These are phyloP conservation scores for Cichladusa arquata DNA, from an alignment of 2,113 vertebrate species.

Conservation along the genomic window DNA sequence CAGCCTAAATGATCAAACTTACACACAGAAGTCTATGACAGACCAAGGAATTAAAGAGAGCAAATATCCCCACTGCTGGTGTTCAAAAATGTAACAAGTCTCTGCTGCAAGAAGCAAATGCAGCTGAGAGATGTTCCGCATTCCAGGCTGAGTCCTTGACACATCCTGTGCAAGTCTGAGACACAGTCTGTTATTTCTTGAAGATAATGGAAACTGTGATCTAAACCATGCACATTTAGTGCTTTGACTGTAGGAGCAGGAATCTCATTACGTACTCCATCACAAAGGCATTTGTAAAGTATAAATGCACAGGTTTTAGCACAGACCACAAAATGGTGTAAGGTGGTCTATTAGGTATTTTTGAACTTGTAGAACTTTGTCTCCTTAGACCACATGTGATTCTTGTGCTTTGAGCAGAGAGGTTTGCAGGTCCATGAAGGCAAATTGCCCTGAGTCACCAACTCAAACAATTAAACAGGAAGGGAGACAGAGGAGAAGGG, in stretches of 20 bases:
- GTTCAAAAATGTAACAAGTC: neutral
- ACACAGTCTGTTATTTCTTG: neutral
- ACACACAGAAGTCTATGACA: neutral
- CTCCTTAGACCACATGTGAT: neutral
- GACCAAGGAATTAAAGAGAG: neutral
- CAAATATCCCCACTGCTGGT: neutral
- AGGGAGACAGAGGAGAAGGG: neutral
- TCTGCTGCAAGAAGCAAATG: neutral
- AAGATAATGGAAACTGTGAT: neutral
- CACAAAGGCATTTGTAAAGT: neutral
- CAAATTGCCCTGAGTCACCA: neutral
- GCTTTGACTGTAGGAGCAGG: neutral
- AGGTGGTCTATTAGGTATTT: neutral
- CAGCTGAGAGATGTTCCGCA: neutral
- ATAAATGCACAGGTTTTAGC: neutral
- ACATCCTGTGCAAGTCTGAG: neutral
- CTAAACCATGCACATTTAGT: fast-evolving
- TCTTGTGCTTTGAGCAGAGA: neutral
- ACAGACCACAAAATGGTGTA: neutral
- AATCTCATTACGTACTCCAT: neutral
- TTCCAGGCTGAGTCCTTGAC: neutral
- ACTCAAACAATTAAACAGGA: neutral
- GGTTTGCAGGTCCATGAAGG: neutral
- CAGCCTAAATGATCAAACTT: neutral
- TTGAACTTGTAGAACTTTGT: neutral